phyloP scores from a whole-genome alignment of 2,113 vertebrate species.

The human (Homo sapiens) region GRCh38 chr2:97753501-97754000 shows the following conservation, averaged over 20 bases:
- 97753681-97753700: not conserved
- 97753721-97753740: no score
- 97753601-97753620: not conserved
- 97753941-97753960: not conserved
- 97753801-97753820: no score
- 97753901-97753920: not conserved
- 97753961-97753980: not conserved
- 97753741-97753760: no score
- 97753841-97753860: not conserved
- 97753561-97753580: no score
- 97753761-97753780: no score
- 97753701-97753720: no score
- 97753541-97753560: no score
- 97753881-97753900: not conserved
- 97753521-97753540: no score
- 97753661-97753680: not conserved
- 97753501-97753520: no score
- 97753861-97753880: not conserved
- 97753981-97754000: not conserved
- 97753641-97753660: not conserved
- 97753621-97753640: not conserved
- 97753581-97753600: not conserved
- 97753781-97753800: no score
- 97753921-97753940: not conserved
- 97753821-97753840: no score